Evolutionary conservation across 2,797 vertebrate species (phyloP), one percentile per base, ranked within the genome.

Genomic region (Macrochelys suwanniensis): DNA sequence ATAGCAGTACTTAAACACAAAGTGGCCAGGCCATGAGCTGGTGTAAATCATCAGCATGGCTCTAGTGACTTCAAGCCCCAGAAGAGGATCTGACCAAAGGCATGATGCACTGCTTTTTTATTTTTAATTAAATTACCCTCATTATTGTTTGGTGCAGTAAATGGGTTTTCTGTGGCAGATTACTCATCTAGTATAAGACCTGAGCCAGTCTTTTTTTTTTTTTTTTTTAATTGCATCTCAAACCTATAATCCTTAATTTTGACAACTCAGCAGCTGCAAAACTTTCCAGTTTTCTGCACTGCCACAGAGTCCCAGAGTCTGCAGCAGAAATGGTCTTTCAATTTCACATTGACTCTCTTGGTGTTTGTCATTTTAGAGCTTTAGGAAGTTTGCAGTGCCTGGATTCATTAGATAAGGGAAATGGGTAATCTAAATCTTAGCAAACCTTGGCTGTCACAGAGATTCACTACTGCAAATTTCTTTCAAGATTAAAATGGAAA

Each of bases 391-490:
- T 96, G 65, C 80, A 53, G 71, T 90, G 94, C 92, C 95, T 97
- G 95, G 95, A 96, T 96, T 97, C 93, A 96, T 96, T 96, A 96
- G 95, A 94, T 94, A 96, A 97, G 91, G 82, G 89, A 97, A 97
- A 97, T 37, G 77, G 94, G 90, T 91, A 88, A 65, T 93, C 92
- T 94, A 91, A 96, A 93, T 95, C 88, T 95, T 92, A 12, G 57
- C 82, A 77, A 95, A 92, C 84, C 92, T 96, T 86, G 84, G 47
- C 88, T 82, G 87, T 88, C 89, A 83, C 51, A 79, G 50, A 95
- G 84, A 89, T 82, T 91, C 85, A 71, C 80, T 96, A 47, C 23
- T 97, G 93, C 59, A 50, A 90, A 94, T 94, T 87, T 92, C 54
- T 86, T 95, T 74, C 76, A 93, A 92, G 80, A 93, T 87, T 33